Conservation (phyloP, 2,888 invertebrate genomes). For the Lasius fuliginosus region DNA sequence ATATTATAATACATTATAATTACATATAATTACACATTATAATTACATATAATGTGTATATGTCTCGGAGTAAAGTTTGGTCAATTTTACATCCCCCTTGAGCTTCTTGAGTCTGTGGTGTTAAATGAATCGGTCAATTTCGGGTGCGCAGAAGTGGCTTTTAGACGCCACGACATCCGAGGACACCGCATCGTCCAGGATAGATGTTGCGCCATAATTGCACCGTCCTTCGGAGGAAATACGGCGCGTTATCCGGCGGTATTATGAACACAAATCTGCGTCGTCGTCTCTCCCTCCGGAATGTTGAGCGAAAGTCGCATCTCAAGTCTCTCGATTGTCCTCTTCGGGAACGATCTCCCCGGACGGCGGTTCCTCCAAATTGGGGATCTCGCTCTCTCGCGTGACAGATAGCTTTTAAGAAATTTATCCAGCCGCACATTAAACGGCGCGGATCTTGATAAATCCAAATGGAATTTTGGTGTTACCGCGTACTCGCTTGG, state of each 20-base stretch:
- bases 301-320: constrained; percentile 52
- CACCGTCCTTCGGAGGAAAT: constrained; percentile 38
- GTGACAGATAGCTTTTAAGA: constrained; percentile 74
- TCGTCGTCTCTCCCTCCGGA: constrained; percentile 32
- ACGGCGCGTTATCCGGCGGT: constrained; percentile 39
- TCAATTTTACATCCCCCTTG: neutral
- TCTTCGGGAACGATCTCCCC: constrained; percentile 35
- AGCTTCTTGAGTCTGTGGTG: neutral
- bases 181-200: constrained; percentile 19
- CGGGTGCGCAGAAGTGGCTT: neutral
- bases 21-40: neutral
- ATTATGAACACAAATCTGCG: constrained; percentile 56
- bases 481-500: constrained; percentile 71
- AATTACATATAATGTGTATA: neutral
- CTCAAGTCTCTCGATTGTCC: constrained; percentile 36
- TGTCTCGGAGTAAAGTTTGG: neutral
- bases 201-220: constrained; percentile 48
- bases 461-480: constrained; percentile 78
- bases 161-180: constrained; percentile 8
- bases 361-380: constrained; percentile 22
- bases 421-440: constrained; percentile 76
- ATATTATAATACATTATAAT: constrained; percentile 1
- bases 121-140: constrained; percentile 18
- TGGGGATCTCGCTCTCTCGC: neutral
- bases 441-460: constrained; percentile 77